phyloP scores from a whole-genome alignment of 2,113 vertebrate genomes.

The Leiothrix lutea region DNA sequence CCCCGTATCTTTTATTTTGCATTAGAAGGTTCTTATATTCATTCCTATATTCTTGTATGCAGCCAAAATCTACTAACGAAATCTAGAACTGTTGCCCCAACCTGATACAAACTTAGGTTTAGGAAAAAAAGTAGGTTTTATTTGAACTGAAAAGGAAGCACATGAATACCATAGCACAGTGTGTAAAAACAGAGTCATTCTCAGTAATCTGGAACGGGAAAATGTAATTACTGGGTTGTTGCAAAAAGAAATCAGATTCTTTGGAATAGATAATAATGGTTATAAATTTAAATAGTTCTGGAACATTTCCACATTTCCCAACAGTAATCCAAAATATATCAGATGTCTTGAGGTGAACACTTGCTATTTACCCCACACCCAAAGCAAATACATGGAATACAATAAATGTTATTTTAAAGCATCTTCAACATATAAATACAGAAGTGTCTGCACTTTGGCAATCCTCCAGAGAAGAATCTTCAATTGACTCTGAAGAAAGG shows the following conservation, averaged over 20 bases:
- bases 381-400: background rate
- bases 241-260: background rate
- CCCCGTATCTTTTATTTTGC: background rate
- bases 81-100: background rate
- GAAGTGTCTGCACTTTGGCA: background rate
- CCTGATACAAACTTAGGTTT: background rate
- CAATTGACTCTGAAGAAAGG: constrained; percentile 42
- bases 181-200: background rate
- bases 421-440: background rate
- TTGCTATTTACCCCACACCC: background rate
- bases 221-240: background rate
- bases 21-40: background rate
- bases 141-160: background rate
- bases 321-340: background rate
- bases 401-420: constrained; percentile 6
- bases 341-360: background rate
- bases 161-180: background rate
- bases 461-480: background rate
- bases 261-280: background rate
- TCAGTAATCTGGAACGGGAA: background rate
- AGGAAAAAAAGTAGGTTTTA: background rate
- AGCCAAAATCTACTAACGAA: background rate
- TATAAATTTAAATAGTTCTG: background rate
- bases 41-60: background rate
- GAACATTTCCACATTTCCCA: background rate